A percentile compares a stretch with the other conserved stretches of the same genome.
phyloP scores from a whole-genome alignment of 2,797 vertebrate genomes.

The Euthynnus affinis region DNA sequence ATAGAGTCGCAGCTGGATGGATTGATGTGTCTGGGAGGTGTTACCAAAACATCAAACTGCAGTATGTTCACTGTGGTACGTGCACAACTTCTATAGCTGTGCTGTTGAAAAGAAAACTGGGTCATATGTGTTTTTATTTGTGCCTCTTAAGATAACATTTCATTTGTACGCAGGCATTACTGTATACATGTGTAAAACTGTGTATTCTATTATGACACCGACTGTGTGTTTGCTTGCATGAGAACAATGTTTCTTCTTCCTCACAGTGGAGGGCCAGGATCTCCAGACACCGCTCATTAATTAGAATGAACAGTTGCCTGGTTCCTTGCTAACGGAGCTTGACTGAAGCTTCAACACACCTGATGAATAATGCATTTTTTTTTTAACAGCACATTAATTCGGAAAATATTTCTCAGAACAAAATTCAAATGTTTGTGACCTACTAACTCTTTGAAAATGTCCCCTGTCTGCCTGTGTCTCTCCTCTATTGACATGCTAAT shows the following conservation, averaged over 20 bases:
- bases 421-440: slow-evolving; percentile 67
- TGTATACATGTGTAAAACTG: slow-evolving; percentile 8
- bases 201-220: slow-evolving; percentile 28
- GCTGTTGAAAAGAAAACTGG: slow-evolving; percentile 20
- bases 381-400: slow-evolving; percentile 71
- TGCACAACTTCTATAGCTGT: neutral
- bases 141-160: neutral
- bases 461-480: slow-evolving; percentile 47
- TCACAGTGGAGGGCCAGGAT: slow-evolving; percentile 44
- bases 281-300: slow-evolving; percentile 70
- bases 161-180: slow-evolving; percentile 15
- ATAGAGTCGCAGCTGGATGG: slow-evolving; percentile 26
- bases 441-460: slow-evolving; percentile 66
- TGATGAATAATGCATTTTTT: slow-evolving; percentile 76
- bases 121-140: slow-evolving; percentile 30
- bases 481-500: slow-evolving; percentile 78
- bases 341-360: slow-evolving; percentile 51
- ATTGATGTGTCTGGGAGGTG: slow-evolving; percentile 32
- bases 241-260: slow-evolving; percentile 3
- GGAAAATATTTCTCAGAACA: slow-evolving; percentile 70
- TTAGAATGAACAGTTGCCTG: slow-evolving; percentile 71
- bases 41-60: slow-evolving; percentile 42
- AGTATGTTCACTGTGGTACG: slow-evolving; percentile 24
- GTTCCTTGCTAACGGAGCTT: slow-evolving; percentile 58
- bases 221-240: neutral